phyloP scores from a whole-genome alignment of 23 tunicate genomes.

The Halocynthia aurantium region DNA sequence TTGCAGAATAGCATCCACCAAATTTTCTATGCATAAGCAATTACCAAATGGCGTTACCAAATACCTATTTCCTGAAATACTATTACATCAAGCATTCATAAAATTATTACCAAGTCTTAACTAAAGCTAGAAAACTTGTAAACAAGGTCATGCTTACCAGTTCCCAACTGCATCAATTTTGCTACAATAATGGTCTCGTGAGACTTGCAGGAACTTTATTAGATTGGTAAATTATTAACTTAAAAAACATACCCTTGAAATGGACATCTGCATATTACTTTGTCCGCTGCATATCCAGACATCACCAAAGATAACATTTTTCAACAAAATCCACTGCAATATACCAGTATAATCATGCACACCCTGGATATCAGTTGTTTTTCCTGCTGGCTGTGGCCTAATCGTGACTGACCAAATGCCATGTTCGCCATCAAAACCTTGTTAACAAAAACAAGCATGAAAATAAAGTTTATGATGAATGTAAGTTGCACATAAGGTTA shows the following conservation, averaged over 20 bases:
- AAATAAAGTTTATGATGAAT: too few species aligned
- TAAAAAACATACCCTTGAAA: conserved; percentile 52
- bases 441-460: neutral
- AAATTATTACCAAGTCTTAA: too few species aligned
- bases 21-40: too few species aligned
- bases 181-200: too few species aligned
- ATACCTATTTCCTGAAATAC: too few species aligned
- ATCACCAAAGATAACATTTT: conserved; percentile 77
- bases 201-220: too few species aligned
- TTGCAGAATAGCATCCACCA: too few species aligned
- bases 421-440: conserved; percentile 36
- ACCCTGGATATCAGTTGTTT: conserved; percentile 48
- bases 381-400: conserved; percentile 60
- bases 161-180: too few species aligned
- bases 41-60: too few species aligned
- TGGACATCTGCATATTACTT: conserved; percentile 84
- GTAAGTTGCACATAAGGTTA: neutral
- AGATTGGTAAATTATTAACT: neutral
- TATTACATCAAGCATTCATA: too few species aligned
- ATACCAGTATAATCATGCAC: conserved; percentile 72
- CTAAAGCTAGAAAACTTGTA: too few species aligned
- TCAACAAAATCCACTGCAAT: conserved; percentile 70
- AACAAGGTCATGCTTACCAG: too few species aligned
- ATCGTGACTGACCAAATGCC: conserved; percentile 66
- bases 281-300: conserved; percentile 86